A percentile compares a stretch with the other conserved stretches of the same genome.
Evolutionary conservation across 2,888 invertebrate genomes (phyloP).

Genomic region (Nymphalis polychloros): DNA sequence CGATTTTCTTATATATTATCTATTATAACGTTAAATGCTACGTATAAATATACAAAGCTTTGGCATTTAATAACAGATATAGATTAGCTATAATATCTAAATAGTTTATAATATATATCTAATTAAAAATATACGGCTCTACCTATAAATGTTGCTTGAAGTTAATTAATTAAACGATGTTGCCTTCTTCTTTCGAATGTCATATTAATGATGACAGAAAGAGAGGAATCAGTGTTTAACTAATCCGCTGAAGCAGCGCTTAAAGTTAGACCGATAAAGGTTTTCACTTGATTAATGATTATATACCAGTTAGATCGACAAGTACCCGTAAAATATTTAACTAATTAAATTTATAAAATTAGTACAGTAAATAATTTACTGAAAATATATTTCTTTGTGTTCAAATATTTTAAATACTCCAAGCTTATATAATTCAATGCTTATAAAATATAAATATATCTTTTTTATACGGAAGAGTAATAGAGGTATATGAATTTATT

Average conservation of each 20-base stretch:
- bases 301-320: too few species aligned
- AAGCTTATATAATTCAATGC: background rate
- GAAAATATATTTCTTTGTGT: background rate
- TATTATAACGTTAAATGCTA: conserved; percentile 38
- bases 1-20: conserved; percentile 52
- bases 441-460: background rate
- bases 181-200: too few species aligned
- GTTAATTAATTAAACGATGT: too few species aligned
- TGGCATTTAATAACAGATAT: conserved; percentile 46
- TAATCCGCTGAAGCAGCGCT: too few species aligned
- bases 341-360: background rate
- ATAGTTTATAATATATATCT: background rate
- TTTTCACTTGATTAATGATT: too few species aligned
- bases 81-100: background rate
- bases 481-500: conserved; percentile 12
- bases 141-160: too few species aligned
- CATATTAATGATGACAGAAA: too few species aligned
- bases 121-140: background rate
- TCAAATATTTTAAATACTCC: background rate
- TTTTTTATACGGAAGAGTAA: conserved; percentile 10
- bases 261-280: too few species aligned
- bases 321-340: background rate
- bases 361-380: background rate
- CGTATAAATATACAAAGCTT: conserved; percentile 43
- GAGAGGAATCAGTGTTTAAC: too few species aligned